Base-by-base conservation (phyloP, 2,797 vertebrate genomes). In the Zonotrichia albicollis region DNA sequence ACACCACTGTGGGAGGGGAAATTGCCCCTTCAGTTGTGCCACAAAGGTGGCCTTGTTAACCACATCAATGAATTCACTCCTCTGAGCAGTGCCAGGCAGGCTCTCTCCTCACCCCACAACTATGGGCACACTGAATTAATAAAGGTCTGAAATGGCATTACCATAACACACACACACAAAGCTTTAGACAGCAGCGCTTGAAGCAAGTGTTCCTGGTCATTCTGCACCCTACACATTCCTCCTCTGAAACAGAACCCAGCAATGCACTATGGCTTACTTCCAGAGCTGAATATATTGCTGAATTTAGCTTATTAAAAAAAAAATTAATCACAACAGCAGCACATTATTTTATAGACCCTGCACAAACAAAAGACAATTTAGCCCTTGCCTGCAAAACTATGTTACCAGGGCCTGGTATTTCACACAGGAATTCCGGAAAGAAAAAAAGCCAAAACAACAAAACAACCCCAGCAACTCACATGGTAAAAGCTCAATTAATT, bases 201-300 rank as follows among this genome's bases (percentile, higher is more conserved):
- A 90, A 84, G 89, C 87, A 78, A 89, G 84, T 55, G 55, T 48
- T 92, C 57, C 70, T 85, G 78, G 36, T 34, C 21, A 2, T 68
- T 71, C 89, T 82, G 50, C 32, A 76, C 65, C 77, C 80, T 74
- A n/a, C 21, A 4, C 42, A 3, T 16, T 79, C 45, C 74, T 79
- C 84, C 53, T 83, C 74, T 50, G 72, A 48, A 64, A 60, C 3
- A 25, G 64, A 87, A 53, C 77, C 79, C 89, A 85, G 89, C 1
- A 8, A 55, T 50, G 42, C 10, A 5, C 70, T 95, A 94, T 91
- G 96, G 96, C 96, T 96, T 96, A 89, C 90, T 86, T 96, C 96
- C 95, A 92, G 85, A 93, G 89, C 80, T 46, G 90, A 84, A 92
- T 73, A 65, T 90, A 89, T 95, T 95, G 93, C 91, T 94, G 85